Evolutionary conservation across 2,888 invertebrate species (phyloP).

Genomic region (Agriopis leucophaearia): DNA sequence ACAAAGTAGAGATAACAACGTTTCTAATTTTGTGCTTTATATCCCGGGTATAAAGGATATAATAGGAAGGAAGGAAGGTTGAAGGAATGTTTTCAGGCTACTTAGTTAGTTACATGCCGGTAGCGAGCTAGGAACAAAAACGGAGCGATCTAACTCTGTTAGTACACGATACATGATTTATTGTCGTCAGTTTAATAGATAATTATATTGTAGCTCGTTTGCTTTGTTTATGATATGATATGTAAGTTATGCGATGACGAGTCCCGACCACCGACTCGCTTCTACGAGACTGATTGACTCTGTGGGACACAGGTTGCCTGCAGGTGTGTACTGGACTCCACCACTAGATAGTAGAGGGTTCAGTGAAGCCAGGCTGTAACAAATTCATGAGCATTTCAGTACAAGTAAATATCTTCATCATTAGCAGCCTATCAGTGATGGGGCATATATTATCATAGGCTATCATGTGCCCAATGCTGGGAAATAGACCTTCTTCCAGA

Average conservation of each 20-base stretch:
- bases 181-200: slow-evolving; percentile 12
- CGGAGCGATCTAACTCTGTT: slow-evolving; percentile 8
- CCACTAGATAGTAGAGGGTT: too few relatives aligned
- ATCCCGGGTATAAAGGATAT: slow-evolving; percentile 3
- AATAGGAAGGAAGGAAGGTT: not conserved
- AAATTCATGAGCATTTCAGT: too few relatives aligned
- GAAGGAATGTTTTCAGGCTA: slow-evolving; percentile 1
- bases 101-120: not conserved
- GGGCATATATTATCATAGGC: too few relatives aligned
- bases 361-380: too few relatives aligned
- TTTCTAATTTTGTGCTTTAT: slow-evolving; percentile 4
- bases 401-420: too few relatives aligned
- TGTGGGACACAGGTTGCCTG: too few relatives aligned
- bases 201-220: slow-evolving; percentile 16
- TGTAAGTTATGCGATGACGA: not conserved
- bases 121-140: slow-evolving; percentile 14
- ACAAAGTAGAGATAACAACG: not conserved
- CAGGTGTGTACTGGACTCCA: too few relatives aligned
- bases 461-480: too few relatives aligned
- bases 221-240: slow-evolving; percentile 14
- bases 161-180: slow-evolving; percentile 13
- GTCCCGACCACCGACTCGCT: not conserved
- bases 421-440: too few relatives aligned
- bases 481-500: too few relatives aligned
- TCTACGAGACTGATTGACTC: not conserved